Evolutionary conservation across 2,888 invertebrate genomes (phyloP), one percentile per base, ranked within the genome.

Genomic region (Trichogramma evanescens): DNA sequence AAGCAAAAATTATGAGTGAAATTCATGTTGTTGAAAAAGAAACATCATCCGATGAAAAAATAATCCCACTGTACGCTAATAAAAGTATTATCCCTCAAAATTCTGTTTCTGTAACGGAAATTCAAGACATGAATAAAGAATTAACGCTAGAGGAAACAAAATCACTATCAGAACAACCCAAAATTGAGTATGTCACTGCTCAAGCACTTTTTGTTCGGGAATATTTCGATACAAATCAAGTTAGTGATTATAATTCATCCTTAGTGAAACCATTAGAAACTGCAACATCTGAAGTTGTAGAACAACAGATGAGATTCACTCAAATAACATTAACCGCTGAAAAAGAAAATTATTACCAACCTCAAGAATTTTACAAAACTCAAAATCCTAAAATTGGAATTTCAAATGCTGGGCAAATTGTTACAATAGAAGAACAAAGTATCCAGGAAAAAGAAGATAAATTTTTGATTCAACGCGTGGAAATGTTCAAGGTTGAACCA

Each of bases 181-280:
- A 84, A 73, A 72, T 86, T 7, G 84, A 85, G 64, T 81, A 89
- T 54, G 83, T 84, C 66, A 77, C 86, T 50, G 78, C 81, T 44
- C 88, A 89, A 76, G 81, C 87, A 8, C 55, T 89, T 59, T 80
- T 84, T 68, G 80, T 90, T 5, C 86, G 85, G 58, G 88, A 90
- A 80, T 83, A 86, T 40, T 81, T 85, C 67, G 79, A 86, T 3
- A 86, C 87, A 78, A 85, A 86, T 61, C 88, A 87, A 73, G 87
- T 89, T 6, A 87, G 86, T 9, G 89, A 89, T 78, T 89, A 89
- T 72, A 85, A 89, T 72, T 89, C 90, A 4, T 89, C 90, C 77
- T 76, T 88, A 54, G 87, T 90, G 71, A 89, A 90, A 2, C 87
- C 90, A 0, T 90, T 90, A 3, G 90, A 91, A 82, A 82, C 84